Evolutionary conservation across 2,797 vertebrate species (phyloP).

Genomic region (Apodemus agrarius): DNA sequence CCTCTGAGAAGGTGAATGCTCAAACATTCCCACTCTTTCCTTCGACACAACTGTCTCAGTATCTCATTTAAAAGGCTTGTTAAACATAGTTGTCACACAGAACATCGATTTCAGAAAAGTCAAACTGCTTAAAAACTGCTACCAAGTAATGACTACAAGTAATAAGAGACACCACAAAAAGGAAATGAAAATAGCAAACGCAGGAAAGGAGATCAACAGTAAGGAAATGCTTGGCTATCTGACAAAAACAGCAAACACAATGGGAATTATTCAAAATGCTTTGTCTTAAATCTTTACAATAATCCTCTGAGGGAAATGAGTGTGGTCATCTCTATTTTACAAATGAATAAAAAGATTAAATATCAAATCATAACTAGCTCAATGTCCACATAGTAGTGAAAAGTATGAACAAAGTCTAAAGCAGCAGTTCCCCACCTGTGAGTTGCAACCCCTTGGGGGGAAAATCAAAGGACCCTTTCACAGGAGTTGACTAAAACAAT

Average conservation of each 20-base stretch:
- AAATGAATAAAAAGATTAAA: constrained; percentile 44
- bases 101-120: constrained; percentile 42
- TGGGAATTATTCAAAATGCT: constrained; percentile 14
- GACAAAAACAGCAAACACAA: constrained; percentile 42
- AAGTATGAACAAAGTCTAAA: neutral
- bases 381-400: constrained; percentile 1
- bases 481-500: neutral
- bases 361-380: neutral
- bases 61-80: constrained; percentile 30
- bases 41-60: neutral
- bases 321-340: constrained; percentile 26
- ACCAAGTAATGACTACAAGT: neutral
- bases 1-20: constrained; percentile 17
- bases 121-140: constrained; percentile 51
- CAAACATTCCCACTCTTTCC: neutral
- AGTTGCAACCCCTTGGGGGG: neutral
- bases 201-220: neutral
- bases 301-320: neutral
- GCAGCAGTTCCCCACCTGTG: neutral
- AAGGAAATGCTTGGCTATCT: neutral
- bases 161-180: constrained; percentile 26
- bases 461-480: neutral
- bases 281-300: constrained; percentile 44
- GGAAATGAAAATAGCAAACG: neutral
- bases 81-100: constrained; percentile 37